These are phyloP conservation scores for Bombus waltoni DNA, from an alignment of 1,140 invertebrate genomes.

Conservation along the genomic window DNA sequence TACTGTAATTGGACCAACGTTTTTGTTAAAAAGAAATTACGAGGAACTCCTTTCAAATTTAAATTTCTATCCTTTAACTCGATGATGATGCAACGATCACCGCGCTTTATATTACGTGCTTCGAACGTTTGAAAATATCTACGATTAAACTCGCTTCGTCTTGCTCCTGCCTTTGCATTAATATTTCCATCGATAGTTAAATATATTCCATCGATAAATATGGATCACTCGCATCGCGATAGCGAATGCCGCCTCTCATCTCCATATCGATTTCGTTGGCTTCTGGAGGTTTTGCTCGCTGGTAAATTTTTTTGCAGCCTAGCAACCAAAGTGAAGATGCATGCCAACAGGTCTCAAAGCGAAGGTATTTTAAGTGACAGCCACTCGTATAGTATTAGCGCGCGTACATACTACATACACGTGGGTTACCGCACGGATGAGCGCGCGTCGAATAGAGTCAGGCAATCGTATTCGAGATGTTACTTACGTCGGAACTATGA, in stretches of 20 bases:
- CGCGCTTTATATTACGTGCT: neutral
- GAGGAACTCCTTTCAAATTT: too few species aligned
- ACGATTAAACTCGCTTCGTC: neutral
- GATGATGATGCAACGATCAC: neutral
- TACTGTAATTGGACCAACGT: neutral
- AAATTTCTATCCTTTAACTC: neutral
- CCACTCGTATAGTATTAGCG: neutral
- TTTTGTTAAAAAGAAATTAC: neutral
- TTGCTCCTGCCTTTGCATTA: neutral
- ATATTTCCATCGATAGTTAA: neutral
- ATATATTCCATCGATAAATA: conserved; percentile 13
- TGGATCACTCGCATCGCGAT: conserved; percentile 23
- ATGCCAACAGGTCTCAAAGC: conserved; percentile 18
- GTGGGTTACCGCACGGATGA: conserved; percentile 32
- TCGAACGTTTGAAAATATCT: neutral
- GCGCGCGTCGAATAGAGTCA: conserved; percentile 4
- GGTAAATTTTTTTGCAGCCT: neutral
- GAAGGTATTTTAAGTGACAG: conserved; percentile 41
- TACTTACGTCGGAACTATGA: conserved; percentile 66
- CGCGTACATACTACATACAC: neutral
- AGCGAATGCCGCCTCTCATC: neutral
- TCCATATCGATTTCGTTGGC: neutral
- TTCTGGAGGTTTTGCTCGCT: neutral
- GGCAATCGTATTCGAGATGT: conserved; percentile 65
- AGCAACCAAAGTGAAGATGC: neutral